These are phyloP conservation scores for Falco punctatus DNA, from an alignment of 2,113 vertebrate genomes.

Conservation along the genomic window DNA sequence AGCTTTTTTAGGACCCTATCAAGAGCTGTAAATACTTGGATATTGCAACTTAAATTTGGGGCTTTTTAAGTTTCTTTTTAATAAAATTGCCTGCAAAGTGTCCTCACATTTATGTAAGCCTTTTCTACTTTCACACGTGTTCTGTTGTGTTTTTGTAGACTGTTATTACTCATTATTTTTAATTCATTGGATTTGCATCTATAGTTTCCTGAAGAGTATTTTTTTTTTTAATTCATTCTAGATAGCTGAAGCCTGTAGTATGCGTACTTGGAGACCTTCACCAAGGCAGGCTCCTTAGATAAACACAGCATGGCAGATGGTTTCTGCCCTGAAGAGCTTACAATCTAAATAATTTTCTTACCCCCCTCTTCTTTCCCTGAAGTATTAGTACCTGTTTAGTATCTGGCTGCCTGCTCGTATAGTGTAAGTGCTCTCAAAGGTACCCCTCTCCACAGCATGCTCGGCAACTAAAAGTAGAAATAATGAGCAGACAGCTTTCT, in stretches of 20 bases:
- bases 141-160: neutral
- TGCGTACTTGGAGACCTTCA: neutral
- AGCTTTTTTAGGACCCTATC: neutral
- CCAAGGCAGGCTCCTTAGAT: neutral
- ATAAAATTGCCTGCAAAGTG: neutral
- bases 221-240: neutral
- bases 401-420: neutral
- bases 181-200: neutral
- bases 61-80: neutral
- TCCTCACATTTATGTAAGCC: neutral
- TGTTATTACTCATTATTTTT: neutral
- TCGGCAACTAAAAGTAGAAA: neutral
- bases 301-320: neutral
- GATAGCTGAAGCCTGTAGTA: neutral
- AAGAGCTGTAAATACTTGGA: neutral
- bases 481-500: neutral
- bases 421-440: neutral
- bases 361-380: neutral
- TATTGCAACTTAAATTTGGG: neutral
- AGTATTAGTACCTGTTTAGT: neutral
- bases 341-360: neutral
- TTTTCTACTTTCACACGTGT: neutral
- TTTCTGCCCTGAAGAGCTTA: neutral
- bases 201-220: neutral
- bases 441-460: neutral